Percentiles rank a stretch among this genome's conserved stretches.
phyloP scores from a whole-genome alignment of 2,888 invertebrate genomes.

The Amorpha juglandis region DNA sequence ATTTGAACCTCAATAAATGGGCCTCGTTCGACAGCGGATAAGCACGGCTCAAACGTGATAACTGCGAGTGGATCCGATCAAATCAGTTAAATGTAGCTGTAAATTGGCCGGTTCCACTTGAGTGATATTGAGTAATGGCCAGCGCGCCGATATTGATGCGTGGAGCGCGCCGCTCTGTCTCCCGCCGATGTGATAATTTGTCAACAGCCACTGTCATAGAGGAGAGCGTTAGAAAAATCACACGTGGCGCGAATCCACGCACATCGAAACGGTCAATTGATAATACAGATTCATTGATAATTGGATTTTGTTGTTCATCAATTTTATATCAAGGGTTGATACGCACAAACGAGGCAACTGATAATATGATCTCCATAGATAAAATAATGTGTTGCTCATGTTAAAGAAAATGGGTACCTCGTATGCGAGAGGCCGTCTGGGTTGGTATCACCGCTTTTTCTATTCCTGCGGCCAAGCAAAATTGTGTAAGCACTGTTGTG shows the following conservation, averaged over 20 bases:
- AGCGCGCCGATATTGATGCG: slow-evolving; percentile 75
- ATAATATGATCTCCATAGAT: too few relatives aligned
- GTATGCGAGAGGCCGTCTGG: too few relatives aligned
- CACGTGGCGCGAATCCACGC: slow-evolving; percentile 36
- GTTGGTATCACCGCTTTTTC: too few relatives aligned
- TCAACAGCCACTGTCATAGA: slow-evolving; percentile 73
- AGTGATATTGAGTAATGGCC: slow-evolving; percentile 80
- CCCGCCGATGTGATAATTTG: slow-evolving; percentile 74
- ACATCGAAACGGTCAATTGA: too few relatives aligned
- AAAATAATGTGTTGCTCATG: too few relatives aligned
- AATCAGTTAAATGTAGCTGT: slow-evolving; percentile 82
- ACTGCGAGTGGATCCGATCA: slow-evolving; percentile 68
- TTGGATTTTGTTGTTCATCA: too few relatives aligned
- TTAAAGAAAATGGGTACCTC: too few relatives aligned
- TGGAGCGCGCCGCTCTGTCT: slow-evolving; percentile 61
- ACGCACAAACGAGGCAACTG: too few relatives aligned
- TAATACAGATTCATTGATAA: too few relatives aligned
- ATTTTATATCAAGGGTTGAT: too few relatives aligned
- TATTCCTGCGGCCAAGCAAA: too few relatives aligned
- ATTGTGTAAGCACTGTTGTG: too few relatives aligned
- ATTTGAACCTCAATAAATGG: slow-evolving; percentile 3
- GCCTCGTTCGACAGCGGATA: background rate
- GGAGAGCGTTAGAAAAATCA: slow-evolving; percentile 62
- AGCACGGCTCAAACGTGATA: slow-evolving; percentile 45
- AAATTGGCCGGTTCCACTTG: slow-evolving; percentile 81